A percentile compares a stretch with the other conserved stretches of the same genome.
Evolutionary conservation across 2,888 invertebrate species (phyloP).

Genomic region (Tachina fera): DNA sequence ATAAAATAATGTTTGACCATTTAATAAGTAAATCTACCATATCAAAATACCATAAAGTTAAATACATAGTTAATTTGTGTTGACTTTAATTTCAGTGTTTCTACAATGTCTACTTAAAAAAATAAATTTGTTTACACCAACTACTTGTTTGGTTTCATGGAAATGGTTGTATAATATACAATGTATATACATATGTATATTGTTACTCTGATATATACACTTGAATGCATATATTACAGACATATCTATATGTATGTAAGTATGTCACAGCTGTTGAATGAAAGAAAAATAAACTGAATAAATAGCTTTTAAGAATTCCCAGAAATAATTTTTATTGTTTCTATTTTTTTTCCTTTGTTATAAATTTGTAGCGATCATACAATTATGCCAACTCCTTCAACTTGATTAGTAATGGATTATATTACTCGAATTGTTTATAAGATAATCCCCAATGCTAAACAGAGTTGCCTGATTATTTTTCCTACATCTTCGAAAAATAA

Average conservation of each 20-base stretch:
- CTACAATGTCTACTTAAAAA: neutral
- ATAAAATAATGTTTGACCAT: too few relatives aligned
- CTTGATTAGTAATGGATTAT: neutral
- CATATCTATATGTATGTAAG: too few relatives aligned
- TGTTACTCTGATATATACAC: neutral
- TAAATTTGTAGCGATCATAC: slow-evolving; percentile 9
- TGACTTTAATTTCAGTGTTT: slow-evolving; percentile 4
- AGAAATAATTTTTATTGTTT: slow-evolving; percentile 44
- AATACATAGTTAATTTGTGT: too few relatives aligned
- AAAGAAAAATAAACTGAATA: neutral
- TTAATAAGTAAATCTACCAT: too few relatives aligned
- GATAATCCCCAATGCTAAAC: too few relatives aligned
- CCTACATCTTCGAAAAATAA: too few relatives aligned
- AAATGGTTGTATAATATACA: slow-evolving; percentile 11
- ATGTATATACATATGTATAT: too few relatives aligned
- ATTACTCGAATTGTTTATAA: slow-evolving; percentile 9
- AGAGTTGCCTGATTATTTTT: too few relatives aligned
- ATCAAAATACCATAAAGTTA: too few relatives aligned
- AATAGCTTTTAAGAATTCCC: slow-evolving; percentile 36
- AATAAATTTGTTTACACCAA: slow-evolving; percentile 15
- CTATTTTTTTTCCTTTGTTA: slow-evolving; percentile 3
- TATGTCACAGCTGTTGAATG: slow-evolving; percentile 63
- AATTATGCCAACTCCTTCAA: slow-evolving; percentile 20
- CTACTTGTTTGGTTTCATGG: slow-evolving; percentile 9
- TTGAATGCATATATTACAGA: neutral